phyloP scores from a whole-genome alignment of 2,113 vertebrate genomes.

The Apodemus sylvaticus region DNA sequence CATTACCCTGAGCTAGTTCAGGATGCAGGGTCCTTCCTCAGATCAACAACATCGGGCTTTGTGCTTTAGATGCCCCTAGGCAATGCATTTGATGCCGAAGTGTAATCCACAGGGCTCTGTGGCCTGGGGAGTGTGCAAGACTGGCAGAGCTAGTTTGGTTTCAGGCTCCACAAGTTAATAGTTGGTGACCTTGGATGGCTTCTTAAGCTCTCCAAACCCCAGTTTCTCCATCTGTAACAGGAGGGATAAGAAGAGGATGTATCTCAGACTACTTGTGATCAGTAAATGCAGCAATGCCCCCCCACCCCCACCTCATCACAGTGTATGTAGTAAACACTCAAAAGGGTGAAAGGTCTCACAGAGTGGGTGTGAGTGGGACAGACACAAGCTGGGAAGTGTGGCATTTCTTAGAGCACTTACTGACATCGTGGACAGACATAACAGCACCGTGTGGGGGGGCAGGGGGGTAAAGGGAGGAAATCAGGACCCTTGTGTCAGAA shows the following conservation, averaged over 20 bases:
- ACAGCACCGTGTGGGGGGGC: background rate
- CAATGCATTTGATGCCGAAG: accelerated
- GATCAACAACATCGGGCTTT: background rate
- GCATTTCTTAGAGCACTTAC: background rate
- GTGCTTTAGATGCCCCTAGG: background rate
- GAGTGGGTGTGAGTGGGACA: no score
- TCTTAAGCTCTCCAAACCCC: background rate
- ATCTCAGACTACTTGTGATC: background rate
- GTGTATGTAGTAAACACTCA: background rate
- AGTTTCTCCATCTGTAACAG: constrained; percentile 15
- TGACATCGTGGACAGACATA: background rate
- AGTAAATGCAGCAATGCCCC: background rate
- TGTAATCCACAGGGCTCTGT: background rate
- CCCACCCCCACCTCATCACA: background rate
- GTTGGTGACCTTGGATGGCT: background rate
- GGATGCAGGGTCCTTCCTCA: background rate
- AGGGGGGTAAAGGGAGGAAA: background rate
- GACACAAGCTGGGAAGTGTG: background rate
- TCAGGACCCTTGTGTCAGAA: background rate
- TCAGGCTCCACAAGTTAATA: background rate
- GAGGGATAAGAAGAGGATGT: background rate
- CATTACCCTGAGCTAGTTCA: background rate
- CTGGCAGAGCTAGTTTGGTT: background rate
- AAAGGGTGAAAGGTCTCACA: background rate
- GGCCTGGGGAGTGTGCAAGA: no score